Evolutionary conservation across 2,113 vertebrate genomes (phyloP).

Genomic region (Apistogramma diplotaenia): DNA sequence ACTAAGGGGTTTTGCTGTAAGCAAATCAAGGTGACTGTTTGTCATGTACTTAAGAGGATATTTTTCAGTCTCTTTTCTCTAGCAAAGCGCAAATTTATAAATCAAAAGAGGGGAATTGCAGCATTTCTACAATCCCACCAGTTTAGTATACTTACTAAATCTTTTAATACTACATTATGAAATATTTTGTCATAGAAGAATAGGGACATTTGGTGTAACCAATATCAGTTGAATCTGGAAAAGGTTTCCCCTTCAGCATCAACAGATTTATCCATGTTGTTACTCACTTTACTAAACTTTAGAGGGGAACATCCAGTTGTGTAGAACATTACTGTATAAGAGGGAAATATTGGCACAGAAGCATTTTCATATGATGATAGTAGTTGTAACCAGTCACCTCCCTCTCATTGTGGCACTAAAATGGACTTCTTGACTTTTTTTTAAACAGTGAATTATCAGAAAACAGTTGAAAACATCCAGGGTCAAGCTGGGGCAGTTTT

Average conservation of each 20-base stretch:
- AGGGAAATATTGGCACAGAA: not conserved
- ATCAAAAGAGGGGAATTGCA: not conserved
- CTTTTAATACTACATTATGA: not conserved
- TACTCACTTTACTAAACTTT: not conserved
- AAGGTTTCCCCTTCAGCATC: not conserved
- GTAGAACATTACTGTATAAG: no score
- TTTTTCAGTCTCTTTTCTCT: not conserved
- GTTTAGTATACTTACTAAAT: not conserved
- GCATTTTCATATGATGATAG: not conserved
- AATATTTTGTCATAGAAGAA: not conserved
- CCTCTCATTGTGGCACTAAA: not conserved
- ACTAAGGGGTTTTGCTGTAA: slow-evolving; percentile 52
- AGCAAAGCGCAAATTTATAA: not conserved
- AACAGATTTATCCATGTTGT: not conserved
- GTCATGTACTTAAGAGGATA: not conserved
- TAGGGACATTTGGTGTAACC: not conserved
- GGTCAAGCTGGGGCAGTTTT: not conserved
- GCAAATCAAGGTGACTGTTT: not conserved
- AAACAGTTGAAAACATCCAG: not conserved
- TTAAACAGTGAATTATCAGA: not conserved
- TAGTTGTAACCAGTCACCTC: not conserved
- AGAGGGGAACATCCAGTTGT: not conserved
- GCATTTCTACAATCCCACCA: not conserved
- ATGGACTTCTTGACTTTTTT: not conserved
- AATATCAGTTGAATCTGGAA: not conserved